These are phyloP conservation scores for Natator depressus DNA, from an alignment of 2,113 vertebrate genomes.

Conservation along the genomic window DNA sequence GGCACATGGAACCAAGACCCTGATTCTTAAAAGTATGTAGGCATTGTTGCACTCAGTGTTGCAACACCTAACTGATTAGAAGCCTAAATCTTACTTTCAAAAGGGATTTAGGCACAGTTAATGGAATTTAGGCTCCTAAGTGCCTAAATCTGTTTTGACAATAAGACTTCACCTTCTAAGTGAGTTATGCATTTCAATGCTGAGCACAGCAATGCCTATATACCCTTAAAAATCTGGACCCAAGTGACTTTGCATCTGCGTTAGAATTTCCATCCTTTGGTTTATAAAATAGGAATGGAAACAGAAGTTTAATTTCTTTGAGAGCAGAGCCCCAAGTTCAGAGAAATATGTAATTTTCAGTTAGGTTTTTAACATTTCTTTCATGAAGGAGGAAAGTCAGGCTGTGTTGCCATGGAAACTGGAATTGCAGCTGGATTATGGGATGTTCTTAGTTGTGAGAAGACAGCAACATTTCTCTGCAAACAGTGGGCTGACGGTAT, in stretches of 20 bases:
- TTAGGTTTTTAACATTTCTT: not conserved
- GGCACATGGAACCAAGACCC: not conserved
- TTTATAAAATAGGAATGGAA: not conserved
- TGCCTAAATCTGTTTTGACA: too few relatives aligned
- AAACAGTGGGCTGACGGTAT: conserved; percentile 83
- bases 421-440: conserved; percentile 88
- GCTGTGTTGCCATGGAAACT: conserved; percentile 90
- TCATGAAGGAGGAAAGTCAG: conserved; percentile 83
- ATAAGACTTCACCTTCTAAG: not conserved
- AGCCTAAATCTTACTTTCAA: not conserved
- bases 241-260: not conserved
- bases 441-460: conserved; percentile 88
- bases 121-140: not conserved
- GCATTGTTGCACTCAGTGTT: not conserved
- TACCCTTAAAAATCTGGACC: not conserved
- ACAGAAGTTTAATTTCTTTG: not conserved
- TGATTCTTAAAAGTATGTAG: not conserved
- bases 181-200: not conserved
- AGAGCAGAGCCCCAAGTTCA: not conserved
- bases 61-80: not conserved
- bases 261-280: not conserved
- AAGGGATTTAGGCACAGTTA: not conserved
- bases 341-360: not conserved
- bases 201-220: not conserved
- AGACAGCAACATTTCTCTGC: conserved; percentile 89